Conservation (phyloP, 2,113 vertebrate species). For the Mustela nigripes region DNA sequence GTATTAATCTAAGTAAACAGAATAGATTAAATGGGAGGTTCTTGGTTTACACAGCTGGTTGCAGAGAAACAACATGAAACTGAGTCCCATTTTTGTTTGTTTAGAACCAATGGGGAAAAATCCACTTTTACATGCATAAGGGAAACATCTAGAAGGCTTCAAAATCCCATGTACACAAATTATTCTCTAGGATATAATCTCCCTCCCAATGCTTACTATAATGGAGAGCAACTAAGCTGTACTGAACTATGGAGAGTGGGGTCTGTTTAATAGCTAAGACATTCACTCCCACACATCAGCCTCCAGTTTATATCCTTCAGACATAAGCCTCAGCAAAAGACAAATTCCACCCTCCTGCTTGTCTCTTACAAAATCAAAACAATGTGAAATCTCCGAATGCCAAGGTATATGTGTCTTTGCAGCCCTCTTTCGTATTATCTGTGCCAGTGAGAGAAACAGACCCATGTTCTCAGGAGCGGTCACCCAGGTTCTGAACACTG, state of each 20-base stretch:
- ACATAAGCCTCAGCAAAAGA: background rate
- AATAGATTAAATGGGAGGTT: background rate
- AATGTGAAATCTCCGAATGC: background rate
- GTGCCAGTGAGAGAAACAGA: background rate
- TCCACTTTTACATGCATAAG: background rate
- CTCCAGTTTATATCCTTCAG: background rate
- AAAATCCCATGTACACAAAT: background rate
- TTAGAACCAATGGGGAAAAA: background rate
- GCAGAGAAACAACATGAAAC: background rate
- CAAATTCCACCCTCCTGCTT: background rate
- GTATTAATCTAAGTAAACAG: background rate
- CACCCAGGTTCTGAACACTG: background rate
- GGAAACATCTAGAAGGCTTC: background rate
- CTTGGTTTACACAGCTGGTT: background rate
- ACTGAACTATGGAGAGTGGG: background rate
- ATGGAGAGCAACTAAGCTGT: background rate
- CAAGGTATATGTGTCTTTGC: accelerated
- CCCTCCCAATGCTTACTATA: background rate
- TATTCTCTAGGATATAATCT: background rate
- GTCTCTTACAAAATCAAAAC: background rate
- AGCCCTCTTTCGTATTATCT: background rate
- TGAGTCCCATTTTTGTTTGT: background rate
- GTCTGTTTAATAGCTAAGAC: background rate
- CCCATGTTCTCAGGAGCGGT: background rate
- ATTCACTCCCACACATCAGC: background rate